Percentiles rank a stretch among this genome's conserved stretches.
Evolutionary conservation across 2,888 invertebrate genomes (phyloP).

Genomic region (Mechanitis messenoides): DNA sequence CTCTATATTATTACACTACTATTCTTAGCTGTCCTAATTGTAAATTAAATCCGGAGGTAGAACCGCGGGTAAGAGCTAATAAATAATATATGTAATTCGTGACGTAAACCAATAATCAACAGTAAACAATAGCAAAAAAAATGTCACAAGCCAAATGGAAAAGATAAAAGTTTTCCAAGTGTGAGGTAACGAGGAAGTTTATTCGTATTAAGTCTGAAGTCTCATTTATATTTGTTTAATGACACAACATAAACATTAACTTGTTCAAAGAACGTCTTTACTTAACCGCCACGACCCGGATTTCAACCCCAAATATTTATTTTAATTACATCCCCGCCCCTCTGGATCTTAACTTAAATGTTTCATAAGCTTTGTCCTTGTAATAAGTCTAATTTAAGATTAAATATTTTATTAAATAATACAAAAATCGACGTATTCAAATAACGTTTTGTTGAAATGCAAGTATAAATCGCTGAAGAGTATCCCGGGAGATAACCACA

Average conservation of each 20-base stretch:
- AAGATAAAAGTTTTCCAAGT: constrained; percentile 1
- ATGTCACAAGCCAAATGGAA: neutral
- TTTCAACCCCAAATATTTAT: constrained; percentile 73
- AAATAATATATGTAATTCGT: no score
- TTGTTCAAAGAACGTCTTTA: constrained; percentile 73
- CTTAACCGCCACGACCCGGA: constrained; percentile 70
- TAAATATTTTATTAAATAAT: no score
- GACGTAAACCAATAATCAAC: constrained; percentile 28
- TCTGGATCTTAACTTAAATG: constrained; percentile 60
- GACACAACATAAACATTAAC: constrained; percentile 74
- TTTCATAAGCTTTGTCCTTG: constrained; percentile 36
- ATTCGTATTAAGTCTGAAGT: constrained; percentile 54
- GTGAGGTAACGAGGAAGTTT: constrained; percentile 34
- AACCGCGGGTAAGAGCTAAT: no score
- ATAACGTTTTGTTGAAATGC: neutral
- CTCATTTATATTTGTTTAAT: constrained; percentile 70
- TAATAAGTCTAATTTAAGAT: neutral
- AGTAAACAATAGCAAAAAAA: neutral
- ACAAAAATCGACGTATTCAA: no score
- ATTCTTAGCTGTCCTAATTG: no score
- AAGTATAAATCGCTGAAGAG: constrained; percentile 35
- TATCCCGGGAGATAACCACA: constrained; percentile 46
- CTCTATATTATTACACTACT: no score
- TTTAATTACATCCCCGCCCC: constrained; percentile 70
- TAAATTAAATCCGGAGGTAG: no score